These are phyloP conservation scores for Leucophora obtusa DNA, from an alignment of 2,888 invertebrate genomes.

Conservation along the genomic window DNA sequence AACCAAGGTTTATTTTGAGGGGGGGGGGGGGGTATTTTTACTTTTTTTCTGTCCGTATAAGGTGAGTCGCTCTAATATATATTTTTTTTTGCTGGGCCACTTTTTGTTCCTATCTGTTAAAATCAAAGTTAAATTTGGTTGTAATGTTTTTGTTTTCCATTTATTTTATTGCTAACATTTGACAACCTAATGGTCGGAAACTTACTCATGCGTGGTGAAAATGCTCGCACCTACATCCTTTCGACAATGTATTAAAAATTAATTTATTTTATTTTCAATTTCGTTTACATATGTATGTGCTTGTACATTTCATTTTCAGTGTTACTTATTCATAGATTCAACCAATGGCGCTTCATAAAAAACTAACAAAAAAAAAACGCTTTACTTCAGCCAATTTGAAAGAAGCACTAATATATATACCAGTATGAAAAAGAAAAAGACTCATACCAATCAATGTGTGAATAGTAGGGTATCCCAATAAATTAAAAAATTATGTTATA, in stretches of 20 bases:
- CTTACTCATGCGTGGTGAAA: slow-evolving; percentile 59
- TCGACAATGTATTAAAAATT: slow-evolving; percentile 51
- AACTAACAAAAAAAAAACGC: slow-evolving; percentile 34
- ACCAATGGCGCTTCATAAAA: slow-evolving; percentile 44
- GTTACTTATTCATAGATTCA: slow-evolving; percentile 59
- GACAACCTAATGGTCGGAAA: slow-evolving; percentile 55
- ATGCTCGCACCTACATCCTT: slow-evolving; percentile 62
- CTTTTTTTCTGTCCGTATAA: too few relatives aligned
- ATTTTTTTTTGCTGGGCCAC: slow-evolving; percentile 14
- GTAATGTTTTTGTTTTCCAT: not conserved
- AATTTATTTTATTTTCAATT: slow-evolving; percentile 46
- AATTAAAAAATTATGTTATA: too few relatives aligned
- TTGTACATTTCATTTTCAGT: slow-evolving; percentile 37
- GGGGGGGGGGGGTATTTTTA: too few relatives aligned
- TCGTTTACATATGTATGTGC: slow-evolving; percentile 27
- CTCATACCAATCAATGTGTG: not conserved
- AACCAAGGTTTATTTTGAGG: too few relatives aligned
- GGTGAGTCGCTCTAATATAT: too few relatives aligned
- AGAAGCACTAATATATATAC: too few relatives aligned
- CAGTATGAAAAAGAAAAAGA: not conserved
- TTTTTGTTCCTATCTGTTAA: not conserved
- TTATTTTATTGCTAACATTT: slow-evolving; percentile 50
- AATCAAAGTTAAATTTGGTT: slow-evolving; percentile 20
- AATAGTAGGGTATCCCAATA: too few relatives aligned
- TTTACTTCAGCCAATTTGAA: slow-evolving; percentile 31